Conservation (phyloP, 2,888 invertebrate genomes). For the Hypomecis atomaria region DNA sequence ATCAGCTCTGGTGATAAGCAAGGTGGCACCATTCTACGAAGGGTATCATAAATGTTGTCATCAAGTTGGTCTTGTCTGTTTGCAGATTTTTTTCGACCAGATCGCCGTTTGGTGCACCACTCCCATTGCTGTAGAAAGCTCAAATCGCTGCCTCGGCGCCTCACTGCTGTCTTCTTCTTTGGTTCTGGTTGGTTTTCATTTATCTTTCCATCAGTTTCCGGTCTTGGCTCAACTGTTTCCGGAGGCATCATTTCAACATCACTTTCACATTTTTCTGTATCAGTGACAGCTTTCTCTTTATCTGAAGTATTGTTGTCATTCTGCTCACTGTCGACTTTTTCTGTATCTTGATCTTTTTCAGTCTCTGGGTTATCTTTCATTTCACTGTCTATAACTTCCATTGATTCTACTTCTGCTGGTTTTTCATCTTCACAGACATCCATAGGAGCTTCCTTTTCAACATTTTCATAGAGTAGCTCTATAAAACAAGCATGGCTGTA, state of each 20-base stretch:
- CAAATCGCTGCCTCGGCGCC: constrained; percentile 89
- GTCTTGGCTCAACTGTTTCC: constrained; percentile 53
- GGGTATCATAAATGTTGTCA: constrained; percentile 87
- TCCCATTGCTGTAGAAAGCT: constrained; percentile 91
- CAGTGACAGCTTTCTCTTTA: constrained; percentile 71
- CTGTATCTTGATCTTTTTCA: constrained; percentile 59
- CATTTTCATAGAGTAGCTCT: constrained; percentile 68
- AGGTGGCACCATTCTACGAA: constrained; percentile 87
- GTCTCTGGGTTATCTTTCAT: constrained; percentile 46
- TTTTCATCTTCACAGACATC: constrained; percentile 74
- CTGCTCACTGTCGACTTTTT: constrained; percentile 60
- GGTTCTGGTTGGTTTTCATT: constrained; percentile 52
- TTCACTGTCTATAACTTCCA: constrained; percentile 57
- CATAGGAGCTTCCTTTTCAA: constrained; percentile 58
- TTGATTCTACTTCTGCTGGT: constrained; percentile 55
- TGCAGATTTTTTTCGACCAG: constrained; percentile 78
- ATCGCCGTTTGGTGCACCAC: constrained; percentile 87
- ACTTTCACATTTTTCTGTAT: constrained; percentile 70
- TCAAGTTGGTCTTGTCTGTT: constrained; percentile 84
- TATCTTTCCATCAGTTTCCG: constrained; percentile 24
- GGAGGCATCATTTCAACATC: constrained; percentile 61
- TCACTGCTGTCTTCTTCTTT: constrained; percentile 81
- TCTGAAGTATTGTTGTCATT: constrained; percentile 75
- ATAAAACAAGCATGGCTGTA: constrained; percentile 82
- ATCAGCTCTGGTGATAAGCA: constrained; percentile 78